phyloP scores from a whole-genome alignment of 2,888 invertebrate species.

The Acheta domesticus region DNA sequence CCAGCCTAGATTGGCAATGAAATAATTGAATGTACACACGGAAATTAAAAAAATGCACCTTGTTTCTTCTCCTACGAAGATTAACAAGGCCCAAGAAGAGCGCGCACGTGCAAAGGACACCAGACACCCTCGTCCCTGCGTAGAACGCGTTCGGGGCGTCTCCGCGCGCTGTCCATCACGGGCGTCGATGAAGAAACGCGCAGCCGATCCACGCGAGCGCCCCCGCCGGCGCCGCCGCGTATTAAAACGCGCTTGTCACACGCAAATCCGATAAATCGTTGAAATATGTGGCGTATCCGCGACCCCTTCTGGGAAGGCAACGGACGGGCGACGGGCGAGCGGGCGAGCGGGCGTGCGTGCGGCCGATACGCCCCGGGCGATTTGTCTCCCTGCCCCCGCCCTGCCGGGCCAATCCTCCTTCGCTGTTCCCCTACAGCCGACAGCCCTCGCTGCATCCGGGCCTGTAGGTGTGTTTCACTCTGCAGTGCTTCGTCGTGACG shows the following conservation, averaged over 20 bases:
- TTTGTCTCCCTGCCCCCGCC: neutral
- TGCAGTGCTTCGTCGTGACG: too few relatives aligned
- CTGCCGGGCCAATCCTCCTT: neutral
- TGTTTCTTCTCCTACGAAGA: too few relatives aligned
- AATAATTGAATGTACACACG: too few relatives aligned
- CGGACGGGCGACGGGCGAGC: neutral
- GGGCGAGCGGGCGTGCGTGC: neutral
- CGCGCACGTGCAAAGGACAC: too few relatives aligned
- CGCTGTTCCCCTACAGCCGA: neutral
- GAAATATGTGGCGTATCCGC: neutral
- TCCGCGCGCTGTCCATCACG: too few relatives aligned
- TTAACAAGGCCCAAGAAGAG: too few relatives aligned
- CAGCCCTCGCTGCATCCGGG: neutral
- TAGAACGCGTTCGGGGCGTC: too few relatives aligned
- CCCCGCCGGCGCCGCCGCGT: neutral
- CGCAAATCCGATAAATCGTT: slow-evolving; percentile 10
- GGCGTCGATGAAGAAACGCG: too few relatives aligned
- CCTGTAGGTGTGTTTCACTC: neutral
- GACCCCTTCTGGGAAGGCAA: neutral
- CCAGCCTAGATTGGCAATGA: too few relatives aligned
- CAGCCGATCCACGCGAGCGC: too few relatives aligned
- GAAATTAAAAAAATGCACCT: too few relatives aligned
- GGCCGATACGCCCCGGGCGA: neutral
- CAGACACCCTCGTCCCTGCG: too few relatives aligned
- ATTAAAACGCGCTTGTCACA: neutral